These are phyloP conservation scores for Sinohyriopsis cumingii DNA, from an alignment of 2,888 invertebrate genomes.

Conservation along the genomic window DNA sequence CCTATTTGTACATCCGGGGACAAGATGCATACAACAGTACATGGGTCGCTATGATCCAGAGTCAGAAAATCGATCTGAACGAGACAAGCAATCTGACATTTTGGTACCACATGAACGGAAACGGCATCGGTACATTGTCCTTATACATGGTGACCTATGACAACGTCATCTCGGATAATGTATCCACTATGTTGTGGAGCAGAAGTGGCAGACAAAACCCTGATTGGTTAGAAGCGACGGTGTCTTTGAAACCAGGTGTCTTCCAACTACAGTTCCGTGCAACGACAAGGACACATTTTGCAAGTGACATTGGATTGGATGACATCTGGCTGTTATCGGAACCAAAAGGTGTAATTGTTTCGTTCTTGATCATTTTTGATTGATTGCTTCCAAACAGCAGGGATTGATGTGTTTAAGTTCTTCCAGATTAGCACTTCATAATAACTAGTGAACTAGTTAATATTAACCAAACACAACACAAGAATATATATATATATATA, in stretches of 20 bases:
- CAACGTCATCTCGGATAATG: neutral
- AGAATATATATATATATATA: no score
- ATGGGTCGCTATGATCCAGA: conserved; percentile 1
- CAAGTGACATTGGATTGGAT: no score
- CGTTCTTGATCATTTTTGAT: no score
- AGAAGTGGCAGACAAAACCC: conserved; percentile 12
- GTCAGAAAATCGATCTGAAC: conserved; percentile 1
- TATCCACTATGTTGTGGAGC: conserved; percentile 1
- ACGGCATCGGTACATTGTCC: conserved; percentile 22
- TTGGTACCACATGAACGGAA: conserved; percentile 38
- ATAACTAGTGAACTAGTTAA: no score
- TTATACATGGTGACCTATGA: neutral
- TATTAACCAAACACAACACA: no score
- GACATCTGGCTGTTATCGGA: no score
- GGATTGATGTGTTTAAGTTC: no score
- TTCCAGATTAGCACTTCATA: no score
- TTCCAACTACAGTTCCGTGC: no score
- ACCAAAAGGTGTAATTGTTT: no score
- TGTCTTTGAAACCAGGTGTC: neutral
- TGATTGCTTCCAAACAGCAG: no score
- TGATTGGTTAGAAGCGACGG: conserved; percentile 4
- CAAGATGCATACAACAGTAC: neutral
- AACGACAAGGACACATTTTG: no score
- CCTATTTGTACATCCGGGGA: conserved; percentile 9
- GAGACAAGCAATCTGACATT: conserved; percentile 16